phyloP scores from a whole-genome alignment of 2,888 invertebrate genomes.

The Apomyelois bistriatella region DNA sequence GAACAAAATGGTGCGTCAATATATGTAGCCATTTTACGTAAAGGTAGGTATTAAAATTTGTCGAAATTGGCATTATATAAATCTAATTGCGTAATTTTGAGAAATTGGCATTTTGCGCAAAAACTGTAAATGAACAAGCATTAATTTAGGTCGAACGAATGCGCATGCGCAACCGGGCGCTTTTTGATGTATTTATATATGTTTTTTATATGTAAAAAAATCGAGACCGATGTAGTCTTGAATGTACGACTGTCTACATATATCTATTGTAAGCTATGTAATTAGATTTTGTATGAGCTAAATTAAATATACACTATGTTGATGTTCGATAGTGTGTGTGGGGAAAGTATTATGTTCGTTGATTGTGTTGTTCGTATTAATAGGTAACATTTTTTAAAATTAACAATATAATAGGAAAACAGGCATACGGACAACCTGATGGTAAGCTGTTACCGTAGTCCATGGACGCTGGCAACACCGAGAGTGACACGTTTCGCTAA shows the following conservation, averaged over 20 bases:
- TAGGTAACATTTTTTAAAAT: no score
- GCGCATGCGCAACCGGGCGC: constrained; percentile 35
- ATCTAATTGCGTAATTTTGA: neutral
- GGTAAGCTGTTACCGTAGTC: no score
- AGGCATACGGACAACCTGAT: no score
- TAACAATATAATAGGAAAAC: no score
- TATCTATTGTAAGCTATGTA: constrained; percentile 58
- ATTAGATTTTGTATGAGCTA: constrained; percentile 75
- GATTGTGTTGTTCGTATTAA: constrained; percentile 22
- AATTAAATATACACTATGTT: constrained; percentile 65
- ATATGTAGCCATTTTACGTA: no score
- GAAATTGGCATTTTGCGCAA: neutral
- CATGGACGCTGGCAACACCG: no score
- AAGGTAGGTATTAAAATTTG: no score
- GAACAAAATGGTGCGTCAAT: no score
- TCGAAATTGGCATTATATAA: no score
- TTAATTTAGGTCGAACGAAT: constrained; percentile 18
- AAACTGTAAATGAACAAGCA: neutral
- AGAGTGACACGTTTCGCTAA: no score
- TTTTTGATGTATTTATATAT: constrained; percentile 61
- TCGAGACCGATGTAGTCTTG: constrained; percentile 36
- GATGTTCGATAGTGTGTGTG: constrained; percentile 33
- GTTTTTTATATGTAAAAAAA: constrained; percentile 32
- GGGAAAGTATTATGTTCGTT: constrained; percentile 16
- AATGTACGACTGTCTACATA: constrained; percentile 56